A percentile compares a stretch with the other conserved stretches of the same genome.
Conservation (phyloP, 1,140 invertebrate species). For the Trichogramma pretiosum region DNA sequence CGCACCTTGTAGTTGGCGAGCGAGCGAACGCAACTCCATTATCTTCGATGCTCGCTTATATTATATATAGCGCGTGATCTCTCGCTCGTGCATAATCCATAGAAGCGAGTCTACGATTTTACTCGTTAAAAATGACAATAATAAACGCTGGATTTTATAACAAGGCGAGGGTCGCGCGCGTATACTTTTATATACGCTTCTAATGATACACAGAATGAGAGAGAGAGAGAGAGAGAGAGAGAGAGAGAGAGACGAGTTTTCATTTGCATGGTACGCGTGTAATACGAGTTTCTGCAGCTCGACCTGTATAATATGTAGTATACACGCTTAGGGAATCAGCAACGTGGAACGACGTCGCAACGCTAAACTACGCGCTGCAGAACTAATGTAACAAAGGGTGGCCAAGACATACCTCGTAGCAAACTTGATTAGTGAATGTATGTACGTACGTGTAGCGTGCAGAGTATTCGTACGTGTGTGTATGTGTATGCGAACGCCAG, state of each 20-base stretch:
- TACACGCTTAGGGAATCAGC: neutral
- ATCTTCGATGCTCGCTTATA: slow-evolving; percentile 18
- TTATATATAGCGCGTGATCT: slow-evolving; percentile 5
- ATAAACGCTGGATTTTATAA: too few relatives aligned
- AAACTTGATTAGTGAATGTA: slow-evolving; percentile 38
- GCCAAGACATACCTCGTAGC: slow-evolving; percentile 3
- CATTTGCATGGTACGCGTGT: neutral
- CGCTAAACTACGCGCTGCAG: neutral
- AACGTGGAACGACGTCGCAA: neutral
- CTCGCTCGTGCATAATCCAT: too few relatives aligned
- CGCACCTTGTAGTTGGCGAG: too few relatives aligned
- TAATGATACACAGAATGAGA: neutral
- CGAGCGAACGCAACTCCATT: too few relatives aligned
- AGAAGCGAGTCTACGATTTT: too few relatives aligned
- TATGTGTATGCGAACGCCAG: too few relatives aligned
- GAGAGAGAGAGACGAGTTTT: neutral
- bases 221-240: neutral
- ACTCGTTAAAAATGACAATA: too few relatives aligned
- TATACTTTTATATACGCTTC: neutral
- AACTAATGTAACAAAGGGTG: slow-evolving; percentile 33
- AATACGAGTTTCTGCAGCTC: too few relatives aligned
- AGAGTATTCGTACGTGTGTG: too few relatives aligned
- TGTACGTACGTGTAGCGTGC: too few relatives aligned
- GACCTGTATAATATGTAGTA: too few relatives aligned
- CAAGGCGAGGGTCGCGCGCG: too few relatives aligned